Evolutionary conservation across 2,113 vertebrate species (phyloP).

Genomic region (Corvus moneduloides): DNA sequence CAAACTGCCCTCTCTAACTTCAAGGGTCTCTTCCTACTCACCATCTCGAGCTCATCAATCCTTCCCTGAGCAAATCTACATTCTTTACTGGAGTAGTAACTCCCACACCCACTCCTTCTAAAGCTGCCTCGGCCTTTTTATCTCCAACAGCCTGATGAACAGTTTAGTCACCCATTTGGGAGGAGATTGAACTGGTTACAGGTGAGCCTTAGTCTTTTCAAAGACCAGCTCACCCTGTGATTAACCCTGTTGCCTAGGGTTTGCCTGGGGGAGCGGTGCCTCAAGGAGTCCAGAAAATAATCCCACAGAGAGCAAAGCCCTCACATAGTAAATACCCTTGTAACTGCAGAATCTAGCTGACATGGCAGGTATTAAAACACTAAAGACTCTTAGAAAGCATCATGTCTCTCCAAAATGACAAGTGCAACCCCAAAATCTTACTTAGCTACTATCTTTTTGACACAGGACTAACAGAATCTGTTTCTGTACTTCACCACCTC

Average conservation of each 20-base stretch:
- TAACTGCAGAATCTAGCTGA: neutral
- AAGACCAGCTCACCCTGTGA: neutral
- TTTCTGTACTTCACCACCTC: neutral
- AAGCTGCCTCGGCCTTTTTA: neutral
- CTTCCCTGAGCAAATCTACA: neutral
- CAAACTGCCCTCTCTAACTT: constrained; percentile 12
- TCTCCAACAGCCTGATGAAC: neutral
- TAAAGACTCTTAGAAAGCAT: neutral
- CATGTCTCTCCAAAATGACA: neutral
- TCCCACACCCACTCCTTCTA: neutral
- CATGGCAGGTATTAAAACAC: neutral
- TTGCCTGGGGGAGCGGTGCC: neutral
- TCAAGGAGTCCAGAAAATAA: neutral
- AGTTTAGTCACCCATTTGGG: neutral
- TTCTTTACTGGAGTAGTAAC: neutral
- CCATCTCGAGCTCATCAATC: constrained; percentile 11
- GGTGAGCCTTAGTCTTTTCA: neutral
- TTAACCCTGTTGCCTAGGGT: neutral
- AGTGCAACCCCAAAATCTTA: neutral
- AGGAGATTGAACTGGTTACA: neutral
- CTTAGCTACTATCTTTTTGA: neutral
- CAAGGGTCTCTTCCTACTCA: constrained; percentile 27
- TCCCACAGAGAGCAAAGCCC: neutral
- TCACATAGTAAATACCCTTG: neutral
- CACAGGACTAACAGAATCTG: fast-evolving